Evolutionary conservation across 2,888 invertebrate species (phyloP), one percentile per base, ranked within the genome.

Genomic region (Empis stercorea): DNA sequence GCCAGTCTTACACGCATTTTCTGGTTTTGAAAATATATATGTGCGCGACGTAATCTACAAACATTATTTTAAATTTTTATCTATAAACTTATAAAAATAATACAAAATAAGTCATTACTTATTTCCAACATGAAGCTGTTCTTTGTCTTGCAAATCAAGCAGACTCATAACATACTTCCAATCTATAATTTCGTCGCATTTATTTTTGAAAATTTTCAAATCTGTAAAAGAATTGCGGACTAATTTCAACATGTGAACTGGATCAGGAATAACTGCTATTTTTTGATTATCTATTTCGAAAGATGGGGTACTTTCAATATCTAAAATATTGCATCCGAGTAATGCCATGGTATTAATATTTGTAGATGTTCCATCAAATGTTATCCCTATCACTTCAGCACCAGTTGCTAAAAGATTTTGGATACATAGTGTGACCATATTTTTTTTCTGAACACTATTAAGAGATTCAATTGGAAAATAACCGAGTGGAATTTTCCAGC

Each of bases 1-100:
- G 47, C 49, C 7, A 49, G 15, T 15, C 30, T 15, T 3, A 44
- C 49, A n/a, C 47, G 47, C 40, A 49, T 49, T 45, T 49, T 46
- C 34, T 49, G 30, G 7, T 40, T 49, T 4, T 2, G 11, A 15
- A 49, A 46, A 36, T 39, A 46, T 7, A 49, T 30, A 38, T 49
- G 46, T 10, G 44, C 42, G 13, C 39, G 4, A n/a, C 43, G 13
- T 11, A 44, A 38, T 7, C 9, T 27, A 27, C 2, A 27, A 27
- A 4, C 4, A 27, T 27, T 27, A 27, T 7, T 27, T 2, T 27
- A 9, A n/a, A n/a, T n/a, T n/a, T n/a, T n/a, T n/a, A n/a, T n/a
- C 9, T 27, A 27, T 7, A 7, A 27, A 27, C 2, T 4, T 7
- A 27, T 27, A 9, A 7, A 27, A 27, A 27, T 27, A 9, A 7